Percentiles rank a stretch among this genome's conserved stretches.
phyloP scores from a whole-genome alignment of 2,113 vertebrate species.

The Xerus inauris region DNA sequence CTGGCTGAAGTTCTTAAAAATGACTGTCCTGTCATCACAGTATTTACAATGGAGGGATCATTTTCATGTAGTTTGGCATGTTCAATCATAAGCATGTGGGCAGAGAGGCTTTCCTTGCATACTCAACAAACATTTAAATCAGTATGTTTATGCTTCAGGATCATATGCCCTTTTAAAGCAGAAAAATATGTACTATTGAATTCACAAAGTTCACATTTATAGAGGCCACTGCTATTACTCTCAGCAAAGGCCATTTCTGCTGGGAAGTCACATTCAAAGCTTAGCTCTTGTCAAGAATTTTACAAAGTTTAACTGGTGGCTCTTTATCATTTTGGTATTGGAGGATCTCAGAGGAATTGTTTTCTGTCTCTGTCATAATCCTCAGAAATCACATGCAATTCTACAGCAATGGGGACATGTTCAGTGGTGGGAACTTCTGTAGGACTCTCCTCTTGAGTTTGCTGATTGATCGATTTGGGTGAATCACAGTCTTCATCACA shows the following conservation, averaged over 20 bases:
- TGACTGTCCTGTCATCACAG: no score
- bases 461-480: slow-evolving; percentile 86
- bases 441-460: slow-evolving; percentile 87
- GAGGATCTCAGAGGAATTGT: slow-evolving; percentile 87
- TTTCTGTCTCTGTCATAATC: slow-evolving; percentile 87
- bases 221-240: no score
- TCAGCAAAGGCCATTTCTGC: no score
- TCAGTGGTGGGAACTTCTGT: slow-evolving; percentile 88
- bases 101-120: slow-evolving; percentile 88
- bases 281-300: no score
- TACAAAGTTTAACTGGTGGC: no score
- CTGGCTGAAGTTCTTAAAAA: no score
- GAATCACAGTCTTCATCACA: slow-evolving; percentile 88
- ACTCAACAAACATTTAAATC: slow-evolving; percentile 87
- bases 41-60: no score
- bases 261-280: no score
- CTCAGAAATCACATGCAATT: slow-evolving; percentile 86
- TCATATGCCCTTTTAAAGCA: slow-evolving; percentile 90
- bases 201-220: no score
- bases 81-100: slow-evolving; percentile 87
- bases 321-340: no score
- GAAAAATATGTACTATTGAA: slow-evolving; percentile 91
- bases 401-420: slow-evolving; percentile 85
- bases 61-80: slow-evolving; percentile 88
- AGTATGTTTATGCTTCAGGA: slow-evolving; percentile 89